Conservation (phyloP, 1,140 invertebrate species). For the Trichogramma pretiosum region DNA sequence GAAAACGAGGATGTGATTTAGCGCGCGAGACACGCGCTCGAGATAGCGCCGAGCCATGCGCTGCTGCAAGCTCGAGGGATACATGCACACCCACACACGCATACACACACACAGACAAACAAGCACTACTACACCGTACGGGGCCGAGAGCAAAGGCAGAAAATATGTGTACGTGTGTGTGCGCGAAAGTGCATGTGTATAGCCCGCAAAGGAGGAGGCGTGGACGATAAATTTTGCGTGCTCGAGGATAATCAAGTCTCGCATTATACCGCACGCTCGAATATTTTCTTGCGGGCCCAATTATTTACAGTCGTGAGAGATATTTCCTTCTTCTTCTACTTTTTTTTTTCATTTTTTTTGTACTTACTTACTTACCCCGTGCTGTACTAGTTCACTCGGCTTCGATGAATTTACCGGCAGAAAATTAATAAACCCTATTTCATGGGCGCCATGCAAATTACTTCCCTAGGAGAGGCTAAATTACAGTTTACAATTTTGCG, state of each 20-base stretch:
- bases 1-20: background rate
- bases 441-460: background rate
- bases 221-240: constrained; percentile 27
- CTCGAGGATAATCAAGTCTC: constrained; percentile 23
- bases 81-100: too few species aligned
- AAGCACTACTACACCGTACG: too few species aligned
- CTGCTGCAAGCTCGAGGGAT: too few species aligned
- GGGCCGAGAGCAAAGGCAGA: constrained; percentile 2
- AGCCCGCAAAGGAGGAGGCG: constrained; percentile 12
- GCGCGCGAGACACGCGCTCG: too few species aligned
- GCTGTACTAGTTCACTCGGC: background rate
- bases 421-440: constrained; percentile 4
- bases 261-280: constrained; percentile 27
- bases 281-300: constrained; percentile 27
- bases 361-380: too few species aligned
- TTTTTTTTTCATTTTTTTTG: too few species aligned
- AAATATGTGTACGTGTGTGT: constrained; percentile 8
- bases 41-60: too few species aligned
- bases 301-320: constrained; percentile 27
- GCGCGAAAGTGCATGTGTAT: background rate
- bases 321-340: too few species aligned
- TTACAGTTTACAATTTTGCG: constrained; percentile 3
- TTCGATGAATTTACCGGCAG: constrained; percentile 4
- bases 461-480: background rate
- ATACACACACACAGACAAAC: too few species aligned